phyloP scores from a whole-genome alignment of 2,113 vertebrate genomes.

The Silurus glanis region DNA sequence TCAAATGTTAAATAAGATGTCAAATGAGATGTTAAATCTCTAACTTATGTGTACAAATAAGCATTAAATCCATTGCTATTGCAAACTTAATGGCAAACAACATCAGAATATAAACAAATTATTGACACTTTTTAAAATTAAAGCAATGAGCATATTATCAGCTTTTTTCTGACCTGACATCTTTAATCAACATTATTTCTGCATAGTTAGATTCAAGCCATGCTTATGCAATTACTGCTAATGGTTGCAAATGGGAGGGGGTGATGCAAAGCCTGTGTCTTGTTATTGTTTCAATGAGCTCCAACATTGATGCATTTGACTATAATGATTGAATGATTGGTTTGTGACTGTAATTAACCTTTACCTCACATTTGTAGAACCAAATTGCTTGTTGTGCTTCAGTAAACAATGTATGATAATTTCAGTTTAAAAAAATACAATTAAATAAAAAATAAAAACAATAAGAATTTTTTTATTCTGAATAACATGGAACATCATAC shows the following conservation, averaged over 20 bases:
- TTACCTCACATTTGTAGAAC: slow-evolving; percentile 20
- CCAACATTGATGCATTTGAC: slow-evolving; percentile 61
- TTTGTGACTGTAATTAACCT: slow-evolving; percentile 62
- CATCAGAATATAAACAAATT: background rate
- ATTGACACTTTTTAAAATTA: background rate
- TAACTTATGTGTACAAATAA: background rate
- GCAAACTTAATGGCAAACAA: background rate
- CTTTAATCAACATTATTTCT: slow-evolving; percentile 47
- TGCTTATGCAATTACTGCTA: slow-evolving; percentile 2
- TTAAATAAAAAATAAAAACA: background rate
- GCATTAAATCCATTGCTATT: background rate
- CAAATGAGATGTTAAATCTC: background rate
- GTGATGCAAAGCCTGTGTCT: slow-evolving; percentile 51
- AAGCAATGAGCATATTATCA: slow-evolving; percentile 50
- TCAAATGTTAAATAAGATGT: background rate
- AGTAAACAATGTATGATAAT: background rate
- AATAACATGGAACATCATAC: background rate
- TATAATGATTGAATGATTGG: slow-evolving; percentile 54
- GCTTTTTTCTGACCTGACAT: slow-evolving; percentile 40
- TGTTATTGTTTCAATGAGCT: slow-evolving; percentile 52
- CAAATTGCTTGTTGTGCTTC: background rate
- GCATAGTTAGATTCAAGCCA: slow-evolving; percentile 1
- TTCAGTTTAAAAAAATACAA: background rate
- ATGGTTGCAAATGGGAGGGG: background rate
- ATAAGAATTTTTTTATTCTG: background rate